A percentile compares a stretch with the other conserved stretches of the same genome.
Evolutionary conservation across 35 echinoderm and acorn worm species (phyloP).

Genomic region (Eucidaris tribuloides): DNA sequence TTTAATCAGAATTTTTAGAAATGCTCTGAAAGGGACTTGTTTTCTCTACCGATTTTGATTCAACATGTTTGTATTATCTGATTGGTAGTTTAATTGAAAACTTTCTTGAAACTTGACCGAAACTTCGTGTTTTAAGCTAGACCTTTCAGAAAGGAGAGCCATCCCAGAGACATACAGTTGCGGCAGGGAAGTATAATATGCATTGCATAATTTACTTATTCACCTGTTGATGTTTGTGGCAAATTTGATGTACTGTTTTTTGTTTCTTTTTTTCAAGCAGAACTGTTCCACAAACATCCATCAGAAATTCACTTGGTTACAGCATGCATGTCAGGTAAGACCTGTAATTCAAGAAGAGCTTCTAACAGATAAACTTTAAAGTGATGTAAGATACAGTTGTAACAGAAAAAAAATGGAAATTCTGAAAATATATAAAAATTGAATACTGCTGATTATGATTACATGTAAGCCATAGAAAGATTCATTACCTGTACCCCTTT

Average conservation of each 20-base stretch:
- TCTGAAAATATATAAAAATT: not conserved
- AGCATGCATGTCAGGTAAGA: slow-evolving; percentile 19
- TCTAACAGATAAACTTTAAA: not conserved
- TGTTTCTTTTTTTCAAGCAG: not conserved
- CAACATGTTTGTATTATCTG: no score
- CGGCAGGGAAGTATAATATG: no score
- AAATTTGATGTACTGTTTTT: not conserved
- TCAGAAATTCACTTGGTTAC: slow-evolving; percentile 15
- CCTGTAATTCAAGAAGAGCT: not conserved
- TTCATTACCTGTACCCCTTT: no score
- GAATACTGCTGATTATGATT: not conserved
- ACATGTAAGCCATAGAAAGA: not conserved
- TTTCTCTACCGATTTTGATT: no score
- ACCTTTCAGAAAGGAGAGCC: not conserved
- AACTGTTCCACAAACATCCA: not conserved
- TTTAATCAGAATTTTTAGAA: no score
- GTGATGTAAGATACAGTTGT: not conserved
- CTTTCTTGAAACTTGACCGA: not conserved
- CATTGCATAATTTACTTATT: no score
- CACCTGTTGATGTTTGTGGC: not conserved
- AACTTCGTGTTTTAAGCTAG: not conserved
- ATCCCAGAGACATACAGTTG: no score
- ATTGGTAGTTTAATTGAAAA: not conserved
- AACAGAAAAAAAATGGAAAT: not conserved
- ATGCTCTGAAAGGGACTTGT: no score